Evolutionary conservation across 23 tunicate genomes (phyloP).

Genomic region (Trididemnum miniatum): DNA sequence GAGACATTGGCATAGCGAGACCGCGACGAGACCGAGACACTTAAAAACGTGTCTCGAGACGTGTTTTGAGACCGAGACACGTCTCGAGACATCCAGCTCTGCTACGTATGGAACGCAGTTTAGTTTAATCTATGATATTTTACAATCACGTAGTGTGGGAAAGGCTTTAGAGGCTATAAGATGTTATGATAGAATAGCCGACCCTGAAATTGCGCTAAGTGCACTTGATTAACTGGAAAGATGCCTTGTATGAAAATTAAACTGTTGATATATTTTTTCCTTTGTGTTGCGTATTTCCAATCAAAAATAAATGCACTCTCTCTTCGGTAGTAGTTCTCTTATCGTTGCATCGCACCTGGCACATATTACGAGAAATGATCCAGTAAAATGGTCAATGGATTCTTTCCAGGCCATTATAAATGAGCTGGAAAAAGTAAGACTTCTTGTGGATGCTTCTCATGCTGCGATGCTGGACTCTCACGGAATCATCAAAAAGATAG

Average conservation of each 20-base stretch:
- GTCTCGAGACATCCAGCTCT: too few species aligned
- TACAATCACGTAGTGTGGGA: background rate
- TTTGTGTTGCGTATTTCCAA: too few species aligned
- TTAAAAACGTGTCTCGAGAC: too few species aligned
- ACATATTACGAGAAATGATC: background rate
- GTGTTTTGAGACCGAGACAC: too few species aligned
- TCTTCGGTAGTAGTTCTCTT: background rate
- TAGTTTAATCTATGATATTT: background rate
- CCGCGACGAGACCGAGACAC: too few species aligned
- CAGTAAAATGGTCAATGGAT: background rate
- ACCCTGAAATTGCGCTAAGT: background rate
- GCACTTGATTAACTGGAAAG: background rate
- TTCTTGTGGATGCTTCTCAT: background rate
- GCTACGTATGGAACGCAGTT: background rate
- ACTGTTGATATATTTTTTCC: too few species aligned
- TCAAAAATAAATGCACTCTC: too few species aligned
- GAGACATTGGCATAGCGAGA: too few species aligned
- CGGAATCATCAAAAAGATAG: background rate
- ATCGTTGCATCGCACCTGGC: background rate
- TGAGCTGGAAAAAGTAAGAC: background rate
- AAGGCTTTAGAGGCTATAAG: conserved; percentile 3
- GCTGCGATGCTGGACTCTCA: background rate
- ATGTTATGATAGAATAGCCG: conserved; percentile 11
- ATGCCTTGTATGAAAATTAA: background rate
- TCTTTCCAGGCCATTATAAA: background rate